Evolutionary conservation across 1,140 invertebrate genomes (phyloP).

Genomic region (Papilio polyxenes): DNA sequence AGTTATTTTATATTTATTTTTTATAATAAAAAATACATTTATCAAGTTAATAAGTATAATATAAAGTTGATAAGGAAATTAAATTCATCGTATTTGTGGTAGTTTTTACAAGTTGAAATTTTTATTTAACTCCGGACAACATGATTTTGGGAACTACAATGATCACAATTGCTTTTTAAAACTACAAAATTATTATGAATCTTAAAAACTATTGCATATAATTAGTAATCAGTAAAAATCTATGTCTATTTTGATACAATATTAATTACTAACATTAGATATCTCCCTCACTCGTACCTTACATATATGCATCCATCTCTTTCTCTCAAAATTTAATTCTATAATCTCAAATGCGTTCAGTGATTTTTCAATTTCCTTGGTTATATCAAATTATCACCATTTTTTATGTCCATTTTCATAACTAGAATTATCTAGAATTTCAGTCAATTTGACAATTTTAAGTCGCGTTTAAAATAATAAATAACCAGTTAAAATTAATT

Average conservation of each 20-base stretch:
- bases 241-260: too few relatives aligned
- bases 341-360: not conserved
- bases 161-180: slow-evolving; percentile 8
- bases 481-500: not conserved
- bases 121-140: not conserved
- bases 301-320: not conserved
- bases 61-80: too few relatives aligned
- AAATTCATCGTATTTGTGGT: not conserved
- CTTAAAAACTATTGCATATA: not conserved
- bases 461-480: not conserved
- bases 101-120: not conserved
- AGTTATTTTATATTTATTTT: too few relatives aligned
- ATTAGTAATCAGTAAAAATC: not conserved
- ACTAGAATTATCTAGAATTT: not conserved
- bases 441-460: not conserved
- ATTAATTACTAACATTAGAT: not conserved
- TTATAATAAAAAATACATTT: too few relatives aligned
- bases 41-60: too few relatives aligned
- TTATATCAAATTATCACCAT: not conserved
- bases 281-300: not conserved
- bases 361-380: not conserved
- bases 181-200: slow-evolving; percentile 9
- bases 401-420: too few relatives aligned
- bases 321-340: not conserved
- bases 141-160: not conserved